Evolutionary conservation across 1,140 invertebrate species (phyloP).

Genomic region (Drosophila oshimai): DNA sequence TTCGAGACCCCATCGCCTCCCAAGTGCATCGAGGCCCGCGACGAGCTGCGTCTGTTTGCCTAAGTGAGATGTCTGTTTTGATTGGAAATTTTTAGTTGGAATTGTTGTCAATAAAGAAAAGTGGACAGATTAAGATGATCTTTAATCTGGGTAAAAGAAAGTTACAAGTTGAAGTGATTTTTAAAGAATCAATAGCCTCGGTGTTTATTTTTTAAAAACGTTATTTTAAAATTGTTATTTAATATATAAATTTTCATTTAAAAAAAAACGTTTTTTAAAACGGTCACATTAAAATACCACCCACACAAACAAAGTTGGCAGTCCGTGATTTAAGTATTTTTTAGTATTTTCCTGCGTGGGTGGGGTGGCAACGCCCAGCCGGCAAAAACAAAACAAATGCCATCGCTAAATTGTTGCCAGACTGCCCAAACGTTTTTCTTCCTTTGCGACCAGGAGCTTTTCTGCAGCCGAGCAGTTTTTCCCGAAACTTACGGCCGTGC

Average conservation of each 20-base stretch:
- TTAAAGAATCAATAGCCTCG: no score
- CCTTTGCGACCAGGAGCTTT: conserved; percentile 41
- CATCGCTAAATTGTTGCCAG: background rate
- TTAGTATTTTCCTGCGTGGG: background rate
- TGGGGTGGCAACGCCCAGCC: background rate
- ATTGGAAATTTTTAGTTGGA: conserved; percentile 61
- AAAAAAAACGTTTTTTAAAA: background rate
- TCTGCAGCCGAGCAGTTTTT: conserved; percentile 41
- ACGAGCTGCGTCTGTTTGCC: conserved; percentile 65
- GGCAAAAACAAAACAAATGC: conserved; percentile 7
- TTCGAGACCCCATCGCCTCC: conserved; percentile 87
- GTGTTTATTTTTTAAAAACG: no score
- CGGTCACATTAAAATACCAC: background rate
- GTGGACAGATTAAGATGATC: conserved; percentile 24
- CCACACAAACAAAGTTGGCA: background rate
- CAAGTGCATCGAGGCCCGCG: conserved; percentile 62
- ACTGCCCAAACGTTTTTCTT: conserved; percentile 25
- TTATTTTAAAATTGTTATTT: conserved; percentile 10
- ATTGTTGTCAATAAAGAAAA: conserved; percentile 50
- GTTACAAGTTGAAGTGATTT: no score
- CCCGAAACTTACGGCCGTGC: conserved; percentile 28
- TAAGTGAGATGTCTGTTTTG: conserved; percentile 40
- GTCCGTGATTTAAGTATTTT: background rate
- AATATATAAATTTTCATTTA: background rate
- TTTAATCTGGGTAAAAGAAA: no score